Base-by-base conservation (phyloP, 2,113 vertebrate species). In the Vimba vimba region DNA sequence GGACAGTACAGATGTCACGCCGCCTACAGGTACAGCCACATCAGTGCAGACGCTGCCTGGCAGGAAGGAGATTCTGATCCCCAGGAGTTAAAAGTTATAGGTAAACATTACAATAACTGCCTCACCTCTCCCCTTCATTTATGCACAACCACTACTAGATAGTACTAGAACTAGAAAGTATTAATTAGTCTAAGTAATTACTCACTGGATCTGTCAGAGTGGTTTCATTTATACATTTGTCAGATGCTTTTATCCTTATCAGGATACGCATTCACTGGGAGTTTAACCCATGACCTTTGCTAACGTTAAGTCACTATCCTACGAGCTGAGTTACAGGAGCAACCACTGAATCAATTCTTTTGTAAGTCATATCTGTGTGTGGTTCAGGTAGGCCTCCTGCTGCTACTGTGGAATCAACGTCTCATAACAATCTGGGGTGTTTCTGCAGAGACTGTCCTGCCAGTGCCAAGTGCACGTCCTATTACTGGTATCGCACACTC, bases 21-120 rank as follows among this genome's bases (percentile, higher is more conserved):
- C 68, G 89, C 13, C 19, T 93, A 64, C 84, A 89, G 0, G 2
- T 86, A 45, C 74, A 86, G 6, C 12, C 74, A 73, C 47, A 66
- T 0, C 3, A 30, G 0, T 2, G 25, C 23, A 6, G 0, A 0
- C 0, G 73, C 79, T 1, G 3, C 0, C 0, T 0, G 0, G 3
- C 19, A 74, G 21, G 0, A 0, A 9, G 0, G 0, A 17, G 1
- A 12, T 15, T 92, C 92, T 68, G 91, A 91, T 15, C 0, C 0
- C 4, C 91, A 93, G 84, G 66, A 85, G 0, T 6, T 92, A 39
- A 55, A 52, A 11, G 36, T 91, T 79, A 77, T 85, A 68, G 82
- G 91, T 93, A 83, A 81, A 23, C 2, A 75, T 9, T 45, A 36
- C 15, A 74, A 23, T 23, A 8, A 57, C 19, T 21, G 19, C 19